These are phyloP conservation scores for Calypte anna DNA, from an alignment of 2,113 vertebrate genomes.

Conservation along the genomic window DNA sequence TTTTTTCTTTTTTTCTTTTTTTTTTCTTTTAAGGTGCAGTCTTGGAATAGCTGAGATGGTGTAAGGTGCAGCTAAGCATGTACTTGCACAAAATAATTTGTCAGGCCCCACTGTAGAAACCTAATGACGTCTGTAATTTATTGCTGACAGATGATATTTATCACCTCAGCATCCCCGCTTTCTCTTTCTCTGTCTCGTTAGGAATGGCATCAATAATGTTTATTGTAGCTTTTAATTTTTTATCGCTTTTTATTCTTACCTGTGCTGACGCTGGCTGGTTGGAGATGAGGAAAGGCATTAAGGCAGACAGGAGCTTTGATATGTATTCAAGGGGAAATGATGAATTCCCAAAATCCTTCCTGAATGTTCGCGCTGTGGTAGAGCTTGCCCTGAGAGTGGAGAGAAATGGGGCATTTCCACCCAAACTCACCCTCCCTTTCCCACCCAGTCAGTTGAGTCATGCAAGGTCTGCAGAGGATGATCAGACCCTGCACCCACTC, in stretches of 20 bases:
- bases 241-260: conserved; percentile 61
- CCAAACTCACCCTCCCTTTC: not conserved
- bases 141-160: conserved; percentile 53
- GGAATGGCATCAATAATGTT: conserved; percentile 71
- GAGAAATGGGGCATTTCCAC: not conserved
- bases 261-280: conserved; percentile 24
- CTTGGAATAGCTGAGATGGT: not conserved
- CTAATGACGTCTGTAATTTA: conserved; percentile 69
- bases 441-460: not conserved
- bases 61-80: conserved; percentile 26
- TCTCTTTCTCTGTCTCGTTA: conserved; percentile 55
- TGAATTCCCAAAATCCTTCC: not conserved
- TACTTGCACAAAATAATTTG: conserved; percentile 52
- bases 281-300: conserved; percentile 23
- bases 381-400: accelerated
- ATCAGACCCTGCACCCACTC: not conserved
- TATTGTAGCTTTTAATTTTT: conserved; percentile 76
- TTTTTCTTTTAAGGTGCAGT: not conserved
- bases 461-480: not conserved
- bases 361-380: accelerated
- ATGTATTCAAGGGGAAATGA: not conserved
- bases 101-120: conserved; percentile 40
- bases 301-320: not conserved
- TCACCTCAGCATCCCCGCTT: conserved; percentile 29
- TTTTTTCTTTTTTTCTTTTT: not conserved